A percentile compares a stretch with the other conserved stretches of the same genome.
These are phyloP conservation scores for Ligdia adustata DNA, from an alignment of 2,888 invertebrate genomes.

Conservation along the genomic window DNA sequence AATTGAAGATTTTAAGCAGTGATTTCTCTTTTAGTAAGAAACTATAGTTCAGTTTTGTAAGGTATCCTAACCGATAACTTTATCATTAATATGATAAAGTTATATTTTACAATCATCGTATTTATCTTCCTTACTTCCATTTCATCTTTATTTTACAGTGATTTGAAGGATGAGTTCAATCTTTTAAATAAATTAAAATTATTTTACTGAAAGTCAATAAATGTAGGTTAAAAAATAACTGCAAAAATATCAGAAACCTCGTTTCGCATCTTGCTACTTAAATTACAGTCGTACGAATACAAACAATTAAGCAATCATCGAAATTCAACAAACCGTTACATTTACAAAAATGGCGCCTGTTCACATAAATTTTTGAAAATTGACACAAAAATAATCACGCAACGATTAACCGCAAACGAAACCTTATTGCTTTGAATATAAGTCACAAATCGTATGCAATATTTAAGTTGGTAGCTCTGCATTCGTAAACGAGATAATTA, in stretches of 20 bases:
- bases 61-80: no score
- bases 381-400: slow-evolving; percentile 28
- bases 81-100: no score
- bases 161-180: no score
- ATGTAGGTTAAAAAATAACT: slow-evolving; percentile 16
- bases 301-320: slow-evolving; percentile 77
- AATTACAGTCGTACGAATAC: slow-evolving; percentile 59
- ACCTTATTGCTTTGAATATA: slow-evolving; percentile 33
- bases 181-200: no score
- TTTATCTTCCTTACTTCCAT: no score
- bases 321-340: slow-evolving; percentile 74
- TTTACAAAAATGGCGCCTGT: slow-evolving; percentile 68
- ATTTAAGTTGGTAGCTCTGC: slow-evolving; percentile 38
- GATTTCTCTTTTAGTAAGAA: no score
- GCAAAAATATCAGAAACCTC: slow-evolving; percentile 10
- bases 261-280: slow-evolving; percentile 53
- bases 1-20: no score
- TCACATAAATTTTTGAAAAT: slow-evolving; percentile 48
- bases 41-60: no score
- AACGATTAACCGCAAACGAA: slow-evolving; percentile 6
- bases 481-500: slow-evolving; percentile 70
- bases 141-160: no score
- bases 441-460: slow-evolving; percentile 20
- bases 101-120: no score
- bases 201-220: not conserved